A percentile compares a stretch with the other conserved stretches of the same genome.
Evolutionary conservation across 2,113 vertebrate species (phyloP).

Genomic region (Narcine bancroftii): DNA sequence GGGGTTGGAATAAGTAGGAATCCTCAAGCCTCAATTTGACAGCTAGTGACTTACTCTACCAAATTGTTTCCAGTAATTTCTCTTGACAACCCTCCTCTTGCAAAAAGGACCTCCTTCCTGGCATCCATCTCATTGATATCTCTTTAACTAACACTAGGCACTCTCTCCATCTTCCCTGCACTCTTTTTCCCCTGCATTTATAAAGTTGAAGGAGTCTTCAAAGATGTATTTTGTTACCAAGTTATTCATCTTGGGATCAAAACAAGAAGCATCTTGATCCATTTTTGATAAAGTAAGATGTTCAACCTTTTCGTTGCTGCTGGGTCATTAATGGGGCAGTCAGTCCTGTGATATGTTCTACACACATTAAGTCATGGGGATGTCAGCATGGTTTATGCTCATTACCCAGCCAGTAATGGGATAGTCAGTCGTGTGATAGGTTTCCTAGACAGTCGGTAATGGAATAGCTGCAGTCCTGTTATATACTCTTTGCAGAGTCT

Average conservation of each 20-base stretch:
- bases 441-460: slow-evolving; percentile 1
- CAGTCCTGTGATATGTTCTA: slow-evolving; percentile 1
- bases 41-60: too few relatives aligned
- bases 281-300: background rate
- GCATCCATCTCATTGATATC: too few relatives aligned
- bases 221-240: background rate
- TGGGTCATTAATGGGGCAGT: slow-evolving; percentile 14
- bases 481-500: background rate
- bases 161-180: too few relatives aligned
- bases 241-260: background rate
- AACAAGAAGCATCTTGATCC: background rate
- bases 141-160: too few relatives aligned
- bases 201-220: background rate
- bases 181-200: too few relatives aligned
- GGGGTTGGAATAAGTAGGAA: too few relatives aligned
- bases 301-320: background rate
- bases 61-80: too few relatives aligned
- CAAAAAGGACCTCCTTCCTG: too few relatives aligned
- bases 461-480: background rate
- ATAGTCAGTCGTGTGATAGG: background rate
- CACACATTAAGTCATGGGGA: background rate
- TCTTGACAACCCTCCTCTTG: too few relatives aligned
- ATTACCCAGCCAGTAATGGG: background rate
- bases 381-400: slow-evolving; percentile 1
- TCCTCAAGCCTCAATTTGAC: too few relatives aligned